Conservation (phyloP, 2,797 vertebrate genomes). For the Hydrocynus forskahlii region DNA sequence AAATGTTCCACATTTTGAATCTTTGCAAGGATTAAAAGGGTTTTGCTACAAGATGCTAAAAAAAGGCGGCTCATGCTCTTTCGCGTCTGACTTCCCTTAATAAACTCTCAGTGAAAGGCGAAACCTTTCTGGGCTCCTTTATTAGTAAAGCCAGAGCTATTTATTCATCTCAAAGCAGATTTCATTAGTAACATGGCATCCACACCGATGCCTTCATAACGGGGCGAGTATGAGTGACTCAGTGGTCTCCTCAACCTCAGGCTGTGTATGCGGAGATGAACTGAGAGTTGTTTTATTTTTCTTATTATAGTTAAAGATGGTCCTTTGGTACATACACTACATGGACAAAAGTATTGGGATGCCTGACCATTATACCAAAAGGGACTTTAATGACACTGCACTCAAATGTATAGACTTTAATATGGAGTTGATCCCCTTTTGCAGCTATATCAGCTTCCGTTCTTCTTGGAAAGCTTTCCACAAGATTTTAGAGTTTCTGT, state of each 20-base stretch:
- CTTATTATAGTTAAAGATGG: neutral
- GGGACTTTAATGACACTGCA: no score
- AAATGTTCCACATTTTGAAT: neutral
- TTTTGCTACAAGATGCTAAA: neutral
- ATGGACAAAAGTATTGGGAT: no score
- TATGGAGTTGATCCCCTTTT: no score
- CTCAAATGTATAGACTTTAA: no score
- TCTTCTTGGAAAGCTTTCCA: no score
- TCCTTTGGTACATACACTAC: no score
- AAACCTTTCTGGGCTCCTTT: constrained; percentile 23
- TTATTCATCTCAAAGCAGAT: constrained; percentile 21
- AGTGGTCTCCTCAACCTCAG: neutral
- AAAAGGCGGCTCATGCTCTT: neutral
- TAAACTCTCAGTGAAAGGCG: constrained; percentile 30
- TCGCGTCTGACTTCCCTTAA: neutral
- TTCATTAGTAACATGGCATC: neutral
- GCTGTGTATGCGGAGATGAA: constrained; percentile 11
- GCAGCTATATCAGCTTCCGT: no score
- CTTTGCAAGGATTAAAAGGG: neutral
- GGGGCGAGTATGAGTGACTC: constrained; percentile 21
- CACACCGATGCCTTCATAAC: constrained; percentile 33
- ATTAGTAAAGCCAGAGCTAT: neutral
- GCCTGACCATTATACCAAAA: no score
- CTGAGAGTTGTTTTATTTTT: neutral
- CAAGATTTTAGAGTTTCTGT: no score